Percentiles rank a stretch among this genome's conserved stretches.
Conservation (phyloP, 2,113 vertebrate genomes). For the Syrmaticus mikado region DNA sequence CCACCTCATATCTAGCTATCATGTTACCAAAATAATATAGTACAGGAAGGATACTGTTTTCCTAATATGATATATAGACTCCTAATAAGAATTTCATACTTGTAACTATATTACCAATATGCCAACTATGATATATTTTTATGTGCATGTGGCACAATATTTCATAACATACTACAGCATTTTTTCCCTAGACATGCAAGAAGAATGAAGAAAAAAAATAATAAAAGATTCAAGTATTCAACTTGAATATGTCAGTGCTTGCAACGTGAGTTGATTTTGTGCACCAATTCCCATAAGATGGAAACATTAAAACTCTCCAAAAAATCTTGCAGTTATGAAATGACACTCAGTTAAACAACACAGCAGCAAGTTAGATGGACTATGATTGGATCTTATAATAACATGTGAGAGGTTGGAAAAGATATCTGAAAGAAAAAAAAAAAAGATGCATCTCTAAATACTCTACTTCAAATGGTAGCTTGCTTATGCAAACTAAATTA, state of each 20-base stretch:
- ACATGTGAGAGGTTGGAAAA: not conserved
- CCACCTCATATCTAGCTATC: slow-evolving; percentile 55
- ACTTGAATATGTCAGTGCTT: not conserved
- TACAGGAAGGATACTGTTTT: slow-evolving; percentile 14
- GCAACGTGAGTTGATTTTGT: not conserved
- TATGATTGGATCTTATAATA: not conserved
- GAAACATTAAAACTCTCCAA: not conserved
- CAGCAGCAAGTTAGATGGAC: not conserved
- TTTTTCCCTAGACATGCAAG: not conserved
- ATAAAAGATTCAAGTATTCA: not conserved
- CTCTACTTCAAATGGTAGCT: not conserved
- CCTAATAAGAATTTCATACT: slow-evolving; percentile 50
- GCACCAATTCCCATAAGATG: not conserved
- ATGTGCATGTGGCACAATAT: not conserved
- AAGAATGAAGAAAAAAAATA: not conserved
- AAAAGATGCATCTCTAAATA: not conserved
- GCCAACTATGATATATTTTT: slow-evolving; percentile 45
- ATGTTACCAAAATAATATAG: slow-evolving; percentile 55
- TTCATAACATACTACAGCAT: slow-evolving; percentile 18
- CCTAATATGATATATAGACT: slow-evolving; percentile 54
- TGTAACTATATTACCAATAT: slow-evolving; percentile 49
- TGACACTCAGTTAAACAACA: not conserved
- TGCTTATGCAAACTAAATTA: not conserved
- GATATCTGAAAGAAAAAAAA: not conserved
- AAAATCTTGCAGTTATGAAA: not conserved